Percentiles rank a stretch among this genome's conserved stretches.
Conservation (phyloP, 2,113 vertebrate genomes). For the Oophaga pumilio region DNA sequence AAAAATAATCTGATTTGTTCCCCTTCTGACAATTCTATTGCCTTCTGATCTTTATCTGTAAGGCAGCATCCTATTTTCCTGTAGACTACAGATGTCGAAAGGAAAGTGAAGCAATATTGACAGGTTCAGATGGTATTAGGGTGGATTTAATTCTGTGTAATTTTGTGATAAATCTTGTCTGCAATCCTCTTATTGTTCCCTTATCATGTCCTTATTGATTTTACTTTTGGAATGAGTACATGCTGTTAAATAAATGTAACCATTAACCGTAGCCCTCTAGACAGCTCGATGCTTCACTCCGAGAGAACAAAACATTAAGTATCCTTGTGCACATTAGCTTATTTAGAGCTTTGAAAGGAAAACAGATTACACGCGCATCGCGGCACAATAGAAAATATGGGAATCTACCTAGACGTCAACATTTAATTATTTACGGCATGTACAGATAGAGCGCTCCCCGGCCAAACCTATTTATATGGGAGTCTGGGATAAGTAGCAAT, state of each 20-base stretch:
- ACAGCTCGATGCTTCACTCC: constrained; percentile 27
- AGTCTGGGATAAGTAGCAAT: not conserved
- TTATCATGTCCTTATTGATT: constrained; percentile 80
- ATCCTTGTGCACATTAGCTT: constrained; percentile 16
- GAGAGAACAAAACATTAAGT: constrained; percentile 27
- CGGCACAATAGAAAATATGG: not conserved
- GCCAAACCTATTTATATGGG: not conserved
- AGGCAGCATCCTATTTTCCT: constrained; percentile 64
- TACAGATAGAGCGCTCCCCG: not conserved
- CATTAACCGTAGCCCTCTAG: constrained; percentile 70
- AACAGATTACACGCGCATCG: not conserved
- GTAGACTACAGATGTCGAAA: constrained; percentile 62
- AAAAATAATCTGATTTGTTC: not conserved
- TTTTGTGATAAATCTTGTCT: constrained; percentile 78
- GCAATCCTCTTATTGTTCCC: constrained; percentile 76
- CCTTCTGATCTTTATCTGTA: constrained; percentile 46
- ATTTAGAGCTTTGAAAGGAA: constrained; percentile 4
- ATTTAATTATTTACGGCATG: not conserved
- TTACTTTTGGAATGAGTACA: constrained; percentile 73
- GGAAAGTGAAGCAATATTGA: constrained; percentile 73
- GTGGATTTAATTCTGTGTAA: constrained; percentile 80
- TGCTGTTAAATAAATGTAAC: constrained; percentile 77
- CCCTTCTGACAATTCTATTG: not conserved
- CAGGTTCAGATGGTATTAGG: constrained; percentile 74
- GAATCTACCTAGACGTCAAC: not conserved